These are phyloP conservation scores for Samia ricini DNA, from an alignment of 1,140 invertebrate genomes.

Conservation along the genomic window DNA sequence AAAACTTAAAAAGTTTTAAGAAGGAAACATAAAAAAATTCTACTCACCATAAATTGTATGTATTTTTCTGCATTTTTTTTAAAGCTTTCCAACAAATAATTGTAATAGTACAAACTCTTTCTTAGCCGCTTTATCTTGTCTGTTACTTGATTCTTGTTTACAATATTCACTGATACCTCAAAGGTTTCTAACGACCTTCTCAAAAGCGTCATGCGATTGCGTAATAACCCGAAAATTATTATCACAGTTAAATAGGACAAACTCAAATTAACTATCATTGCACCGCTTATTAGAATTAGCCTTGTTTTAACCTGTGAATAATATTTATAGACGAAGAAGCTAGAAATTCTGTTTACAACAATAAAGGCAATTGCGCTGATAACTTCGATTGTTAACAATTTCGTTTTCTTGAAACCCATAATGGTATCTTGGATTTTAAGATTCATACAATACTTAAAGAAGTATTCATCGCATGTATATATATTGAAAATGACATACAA, in stretches of 20 bases:
- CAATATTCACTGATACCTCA: slow-evolving; percentile 2
- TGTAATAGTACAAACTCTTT: slow-evolving; percentile 6
- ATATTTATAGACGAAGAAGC: no score
- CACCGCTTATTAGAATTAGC: not conserved
- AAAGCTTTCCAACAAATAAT: slow-evolving; percentile 7
- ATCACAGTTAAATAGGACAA: not conserved
- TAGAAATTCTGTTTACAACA: no score
- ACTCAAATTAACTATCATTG: no score
- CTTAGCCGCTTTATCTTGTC: not conserved
- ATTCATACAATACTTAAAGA: slow-evolving; percentile 5
- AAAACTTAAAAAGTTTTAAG: no score
- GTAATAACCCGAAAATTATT: not conserved
- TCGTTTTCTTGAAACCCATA: not conserved
- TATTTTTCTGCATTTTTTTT: not conserved
- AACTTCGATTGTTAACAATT: no score
- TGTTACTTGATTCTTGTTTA: not conserved
- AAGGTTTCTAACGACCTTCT: not conserved
- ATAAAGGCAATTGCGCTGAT: no score
- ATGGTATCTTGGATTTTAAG: slow-evolving; percentile 1
- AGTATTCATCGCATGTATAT: not conserved
- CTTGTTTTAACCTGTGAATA: no score
- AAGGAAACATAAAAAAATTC: no score
- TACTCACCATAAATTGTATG: slow-evolving; percentile 3
- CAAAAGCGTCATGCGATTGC: not conserved
- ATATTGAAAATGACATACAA: no score